Evolutionary conservation across 2,888 invertebrate species (phyloP).

Genomic region (Aphidius colemani): DNA sequence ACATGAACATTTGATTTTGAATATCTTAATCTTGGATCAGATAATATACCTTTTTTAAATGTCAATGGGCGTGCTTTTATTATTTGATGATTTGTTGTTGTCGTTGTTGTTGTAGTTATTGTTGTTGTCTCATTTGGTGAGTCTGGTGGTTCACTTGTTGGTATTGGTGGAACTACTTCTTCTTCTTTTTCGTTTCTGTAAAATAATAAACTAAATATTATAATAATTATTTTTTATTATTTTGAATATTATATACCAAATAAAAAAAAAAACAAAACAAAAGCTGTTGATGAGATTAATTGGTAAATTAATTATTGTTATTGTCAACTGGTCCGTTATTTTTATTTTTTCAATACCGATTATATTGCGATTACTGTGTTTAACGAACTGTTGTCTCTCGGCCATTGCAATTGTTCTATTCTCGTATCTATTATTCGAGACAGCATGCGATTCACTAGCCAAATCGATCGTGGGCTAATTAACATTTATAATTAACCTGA

Average conservation of each 20-base stretch:
- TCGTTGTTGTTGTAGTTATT: slow-evolving; percentile 41
- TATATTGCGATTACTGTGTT: slow-evolving; percentile 45
- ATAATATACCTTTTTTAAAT: slow-evolving; percentile 80
- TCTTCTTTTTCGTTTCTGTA: slow-evolving; percentile 54
- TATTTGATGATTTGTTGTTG: slow-evolving; percentile 47
- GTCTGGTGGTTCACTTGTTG: slow-evolving; percentile 56
- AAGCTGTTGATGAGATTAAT: background rate
- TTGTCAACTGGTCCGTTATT: background rate
- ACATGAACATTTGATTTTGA: slow-evolving; percentile 68
- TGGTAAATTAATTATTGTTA: background rate
- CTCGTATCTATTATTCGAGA: slow-evolving; percentile 56
- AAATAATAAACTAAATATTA: slow-evolving; percentile 17
- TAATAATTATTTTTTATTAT: background rate
- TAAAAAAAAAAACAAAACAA: too few relatives aligned
- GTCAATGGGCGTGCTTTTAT: slow-evolving; percentile 85
- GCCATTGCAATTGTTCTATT: slow-evolving; percentile 50
- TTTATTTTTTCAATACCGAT: slow-evolving; percentile 30
- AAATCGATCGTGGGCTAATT: slow-evolving; percentile 60
- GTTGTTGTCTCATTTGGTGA: slow-evolving; percentile 53
- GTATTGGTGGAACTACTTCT: slow-evolving; percentile 52
- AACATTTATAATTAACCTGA: slow-evolving; percentile 58
- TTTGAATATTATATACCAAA: background rate
- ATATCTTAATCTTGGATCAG: slow-evolving; percentile 75
- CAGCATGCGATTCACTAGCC: slow-evolving; percentile 54
- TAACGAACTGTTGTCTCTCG: slow-evolving; percentile 38